Conservation (phyloP, 2,797 vertebrate genomes). For the Falco biarmicus region DNA sequence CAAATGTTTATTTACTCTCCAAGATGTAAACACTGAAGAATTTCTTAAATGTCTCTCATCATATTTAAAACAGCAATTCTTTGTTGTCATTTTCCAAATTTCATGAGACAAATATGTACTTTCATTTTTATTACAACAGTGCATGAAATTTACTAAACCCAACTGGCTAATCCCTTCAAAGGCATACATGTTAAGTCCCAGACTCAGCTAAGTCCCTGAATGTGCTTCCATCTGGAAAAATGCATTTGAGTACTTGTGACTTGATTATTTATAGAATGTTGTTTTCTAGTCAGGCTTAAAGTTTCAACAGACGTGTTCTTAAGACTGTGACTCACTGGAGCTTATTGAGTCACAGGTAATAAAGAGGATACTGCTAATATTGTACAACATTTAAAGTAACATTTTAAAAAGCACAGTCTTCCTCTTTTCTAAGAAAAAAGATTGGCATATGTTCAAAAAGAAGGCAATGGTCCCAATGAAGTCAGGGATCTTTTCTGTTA, state of each 20-base stretch:
- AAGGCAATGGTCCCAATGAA: not conserved
- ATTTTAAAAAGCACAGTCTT: not conserved
- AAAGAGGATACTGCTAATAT: conserved; percentile 21
- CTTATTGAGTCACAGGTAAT: conserved; percentile 19
- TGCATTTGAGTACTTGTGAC: not conserved
- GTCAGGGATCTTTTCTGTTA: accelerated
- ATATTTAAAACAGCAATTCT: not conserved
- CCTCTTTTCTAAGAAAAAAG: not conserved
- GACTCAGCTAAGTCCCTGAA: not conserved
- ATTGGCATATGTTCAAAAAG: not conserved
- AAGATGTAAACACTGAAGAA: not conserved
- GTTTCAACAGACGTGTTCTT: conserved; percentile 4
- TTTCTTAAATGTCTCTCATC: not conserved
- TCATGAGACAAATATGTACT: not conserved
- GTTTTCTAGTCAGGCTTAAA: conserved; percentile 1
- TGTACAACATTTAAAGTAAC: not conserved
- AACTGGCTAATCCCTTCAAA: not conserved
- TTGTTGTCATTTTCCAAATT: not conserved
- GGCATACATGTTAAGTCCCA: not conserved
- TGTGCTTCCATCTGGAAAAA: not conserved
- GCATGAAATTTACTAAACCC: not conserved
- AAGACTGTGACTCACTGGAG: not conserved
- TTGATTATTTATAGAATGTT: conserved; percentile 16
- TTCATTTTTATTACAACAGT: not conserved
- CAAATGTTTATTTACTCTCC: not conserved